Evolutionary conservation across 2,113 vertebrate species (phyloP), one percentile per base, ranked within the genome.

Genomic region (Paedocypris sp.): DNA sequence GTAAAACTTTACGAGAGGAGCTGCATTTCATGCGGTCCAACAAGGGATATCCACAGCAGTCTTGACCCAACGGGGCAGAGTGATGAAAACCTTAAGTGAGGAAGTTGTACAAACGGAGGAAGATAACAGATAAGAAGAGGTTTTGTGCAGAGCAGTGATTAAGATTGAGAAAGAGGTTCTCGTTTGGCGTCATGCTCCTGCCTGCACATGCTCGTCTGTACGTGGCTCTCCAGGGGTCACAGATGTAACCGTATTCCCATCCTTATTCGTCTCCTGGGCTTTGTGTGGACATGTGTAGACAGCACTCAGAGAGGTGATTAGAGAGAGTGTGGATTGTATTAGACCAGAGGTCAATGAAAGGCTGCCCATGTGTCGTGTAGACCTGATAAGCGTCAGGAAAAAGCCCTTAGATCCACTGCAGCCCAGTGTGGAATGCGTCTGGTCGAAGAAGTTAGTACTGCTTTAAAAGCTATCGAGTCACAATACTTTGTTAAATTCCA

Each of bases 261-360:
- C 39, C 39, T 57, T 43, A 43, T 18, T 43, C 12, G 57, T 80
- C 74, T 68, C 61, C 49, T 79, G 76, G 64, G 73, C 56, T 72
- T 64, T 78, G 61, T 64, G 22, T 61, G 43, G 61, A 70, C 19
- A 29, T 22, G 10, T 16, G 69, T 59, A 23, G 25, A 28, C 35
- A 41, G 65, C 57, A 62, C 66, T 32, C 54, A 57, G 54, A 68
- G 61, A 62, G 31, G 58, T 60, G 25, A 45, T 58, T 28, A 23
- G 9, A 43, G 61, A 54, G 18, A 68, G 57, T 73, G 66, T 71
- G 75, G 77, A 75, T 77, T 64, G 64, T 71, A 74, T 79, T 81
- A 75, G 80, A 76, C 54, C 22, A 48, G 25, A 69, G 82, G 81
- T 83, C 78, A 84, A 42, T 13, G 39, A 73, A 64, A 79, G 79